Conservation (phyloP, 2,888 invertebrate species). For the Himalopsyche tibetana region DNA sequence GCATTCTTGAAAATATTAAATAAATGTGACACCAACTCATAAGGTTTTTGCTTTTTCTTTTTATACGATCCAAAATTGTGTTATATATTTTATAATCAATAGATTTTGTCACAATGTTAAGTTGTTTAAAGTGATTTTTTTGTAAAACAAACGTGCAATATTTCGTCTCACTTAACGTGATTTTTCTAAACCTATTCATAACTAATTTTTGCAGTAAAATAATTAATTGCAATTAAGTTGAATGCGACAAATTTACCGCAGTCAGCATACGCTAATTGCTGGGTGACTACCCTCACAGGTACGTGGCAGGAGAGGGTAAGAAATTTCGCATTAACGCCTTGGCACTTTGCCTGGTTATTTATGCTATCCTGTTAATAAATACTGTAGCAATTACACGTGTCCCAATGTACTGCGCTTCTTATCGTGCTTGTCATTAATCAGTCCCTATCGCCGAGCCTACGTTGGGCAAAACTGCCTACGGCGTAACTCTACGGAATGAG, state of each 20-base stretch:
- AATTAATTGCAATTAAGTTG: background rate
- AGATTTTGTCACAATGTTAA: too few relatives aligned
- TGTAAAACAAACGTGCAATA: too few relatives aligned
- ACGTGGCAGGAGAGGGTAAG: background rate
- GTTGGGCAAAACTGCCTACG: conserved; percentile 40
- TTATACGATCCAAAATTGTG: too few relatives aligned
- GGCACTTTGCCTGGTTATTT: conserved; percentile 59
- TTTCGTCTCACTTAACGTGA: too few relatives aligned
- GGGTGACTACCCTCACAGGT: background rate
- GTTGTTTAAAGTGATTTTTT: too few relatives aligned
- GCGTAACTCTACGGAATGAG: conserved; percentile 7
- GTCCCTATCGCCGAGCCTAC: conserved; percentile 49
- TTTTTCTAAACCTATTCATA: background rate
- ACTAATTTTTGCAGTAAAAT: background rate
- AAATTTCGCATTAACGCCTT: conserved; percentile 48
- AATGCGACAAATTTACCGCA: background rate
- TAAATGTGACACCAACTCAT: too few relatives aligned
- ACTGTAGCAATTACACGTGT: conserved; percentile 64
- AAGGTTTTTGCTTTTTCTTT: too few relatives aligned
- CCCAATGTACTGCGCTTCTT: conserved; percentile 57
- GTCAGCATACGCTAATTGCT: background rate
- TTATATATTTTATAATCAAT: too few relatives aligned
- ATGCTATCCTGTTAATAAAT: conserved; percentile 65
- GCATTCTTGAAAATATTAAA: too few relatives aligned
- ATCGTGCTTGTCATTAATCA: conserved; percentile 62